Evolutionary conservation across 2,797 vertebrate species (phyloP).

Genomic region (Sternotherus odoratus): DNA sequence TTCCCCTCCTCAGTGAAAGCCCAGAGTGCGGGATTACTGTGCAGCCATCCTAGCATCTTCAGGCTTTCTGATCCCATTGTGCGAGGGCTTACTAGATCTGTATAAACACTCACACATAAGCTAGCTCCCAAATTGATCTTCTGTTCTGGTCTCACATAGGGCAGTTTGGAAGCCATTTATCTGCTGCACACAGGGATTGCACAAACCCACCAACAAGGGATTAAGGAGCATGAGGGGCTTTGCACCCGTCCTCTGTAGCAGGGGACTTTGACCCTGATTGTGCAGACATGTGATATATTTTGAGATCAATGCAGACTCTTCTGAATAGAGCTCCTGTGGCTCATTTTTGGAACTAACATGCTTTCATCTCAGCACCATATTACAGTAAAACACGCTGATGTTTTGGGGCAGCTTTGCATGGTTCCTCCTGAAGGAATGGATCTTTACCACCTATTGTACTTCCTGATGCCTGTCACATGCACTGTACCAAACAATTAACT

Average conservation of each 20-base stretch:
- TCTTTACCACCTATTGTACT: background rate
- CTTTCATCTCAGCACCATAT: background rate
- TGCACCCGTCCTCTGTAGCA: background rate
- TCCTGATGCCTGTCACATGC: background rate
- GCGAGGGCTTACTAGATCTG: background rate
- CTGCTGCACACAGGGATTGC: background rate
- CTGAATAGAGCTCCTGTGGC: background rate
- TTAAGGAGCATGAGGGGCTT: background rate
- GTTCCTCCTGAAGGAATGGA: background rate
- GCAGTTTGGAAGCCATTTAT: background rate
- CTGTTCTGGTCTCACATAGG: background rate
- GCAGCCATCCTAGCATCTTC: background rate
- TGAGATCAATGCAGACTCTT: background rate
- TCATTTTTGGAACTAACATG: background rate
- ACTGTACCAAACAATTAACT: constrained; percentile 2
- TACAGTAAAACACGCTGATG: background rate
- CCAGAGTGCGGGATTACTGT: background rate
- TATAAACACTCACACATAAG: background rate
- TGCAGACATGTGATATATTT: background rate
- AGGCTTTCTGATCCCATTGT: background rate
- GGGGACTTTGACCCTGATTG: background rate
- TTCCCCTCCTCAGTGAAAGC: background rate
- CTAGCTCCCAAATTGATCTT: background rate
- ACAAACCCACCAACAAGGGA: background rate
- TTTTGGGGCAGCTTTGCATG: background rate